Base-by-base conservation (phyloP, 2,113 vertebrate species). In the Tragelaphus strepsiceros region DNA sequence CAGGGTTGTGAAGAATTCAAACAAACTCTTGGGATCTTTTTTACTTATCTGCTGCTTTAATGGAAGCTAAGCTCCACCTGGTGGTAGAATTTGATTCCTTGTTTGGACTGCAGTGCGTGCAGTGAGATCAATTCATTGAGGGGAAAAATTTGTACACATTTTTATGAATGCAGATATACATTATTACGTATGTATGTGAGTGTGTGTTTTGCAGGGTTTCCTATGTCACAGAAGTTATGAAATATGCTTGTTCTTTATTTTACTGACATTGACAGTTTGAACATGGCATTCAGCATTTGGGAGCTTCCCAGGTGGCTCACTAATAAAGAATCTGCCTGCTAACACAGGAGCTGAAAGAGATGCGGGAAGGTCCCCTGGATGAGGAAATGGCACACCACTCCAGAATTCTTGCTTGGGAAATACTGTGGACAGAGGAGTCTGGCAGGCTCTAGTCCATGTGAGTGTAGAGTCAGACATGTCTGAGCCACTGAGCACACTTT, bases 21-120 rank as follows among this genome's bases (percentile, higher is more conserved):
- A 96, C 88, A 98, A 89, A 32, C 4, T 5, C n/a, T 61, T 86
- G 90, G 54, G 77, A 59, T 82, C 39, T 13, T 62, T 86, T 59
- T 91, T 86, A 84, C 39, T 2, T 94, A 87, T 5, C 7, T 43
- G 4, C 0, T 96, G 58, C 9, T 91, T 93, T 93, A 90, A 92
- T 84, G 98, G 98, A 97, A 98, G 80, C 92, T 94, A 98, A 98
- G 98, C 98, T 96, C 99, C 99, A 98, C 95, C 98, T 99, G 97
- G 97, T 98, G 98, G 98, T 77, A 46, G 71, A 82, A 96, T 81
- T 6, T 67, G 82, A 8, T 46, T 62, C 96, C 8, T 93, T 86
- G 19, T 84, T 84, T 49, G 16, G 16, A 49, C 13, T 59, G 91
- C 16, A 30, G 21, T 9, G 1, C 9, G 6, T 16, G 17, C 83